These are phyloP conservation scores for Turritopsis dohrnii DNA, from an alignment of 30 jellyfish, hydroid and myxozoan genomes.

Conservation along the genomic window DNA sequence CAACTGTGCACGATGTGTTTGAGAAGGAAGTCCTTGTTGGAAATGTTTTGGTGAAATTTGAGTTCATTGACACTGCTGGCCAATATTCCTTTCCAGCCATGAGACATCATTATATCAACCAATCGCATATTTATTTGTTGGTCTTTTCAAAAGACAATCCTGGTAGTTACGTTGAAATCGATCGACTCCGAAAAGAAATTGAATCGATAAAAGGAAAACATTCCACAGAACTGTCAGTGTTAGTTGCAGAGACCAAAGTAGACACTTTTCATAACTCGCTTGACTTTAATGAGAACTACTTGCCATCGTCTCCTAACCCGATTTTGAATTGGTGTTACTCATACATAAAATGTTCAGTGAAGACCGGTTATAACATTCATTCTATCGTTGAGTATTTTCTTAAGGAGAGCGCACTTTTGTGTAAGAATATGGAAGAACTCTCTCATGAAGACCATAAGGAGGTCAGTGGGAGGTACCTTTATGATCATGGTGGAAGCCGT, in stretches of 20 bases:
- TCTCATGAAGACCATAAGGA: not conserved
- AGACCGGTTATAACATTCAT: constrained; percentile 15
- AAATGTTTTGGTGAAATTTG: constrained; percentile 36
- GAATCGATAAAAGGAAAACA: not conserved
- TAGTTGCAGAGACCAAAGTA: constrained; percentile 12
- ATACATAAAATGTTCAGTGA: not conserved
- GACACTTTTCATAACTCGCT: too few species aligned
- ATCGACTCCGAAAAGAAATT: constrained; percentile 48
- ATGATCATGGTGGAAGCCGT: not conserved
- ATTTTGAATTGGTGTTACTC: constrained; percentile 10
- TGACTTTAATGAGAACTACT: not conserved
- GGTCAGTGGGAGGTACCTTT: constrained; percentile 5
- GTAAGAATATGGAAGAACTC: not conserved
- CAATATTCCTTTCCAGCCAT: constrained; percentile 64
- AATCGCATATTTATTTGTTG: constrained; percentile 44
- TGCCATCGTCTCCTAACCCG: not conserved
- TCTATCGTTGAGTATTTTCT: not conserved
- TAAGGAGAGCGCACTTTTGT: not conserved
- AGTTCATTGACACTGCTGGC: constrained; percentile 59
- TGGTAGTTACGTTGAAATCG: constrained; percentile 36
- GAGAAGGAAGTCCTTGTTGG: constrained; percentile 43
- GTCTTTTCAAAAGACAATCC: constrained; percentile 42
- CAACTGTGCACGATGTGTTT: constrained; percentile 58
- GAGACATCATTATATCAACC: constrained; percentile 48
- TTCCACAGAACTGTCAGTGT: not conserved